Base-by-base conservation (phyloP, 1,140 invertebrate species). In the Ceratosolen solmsi region DNA sequence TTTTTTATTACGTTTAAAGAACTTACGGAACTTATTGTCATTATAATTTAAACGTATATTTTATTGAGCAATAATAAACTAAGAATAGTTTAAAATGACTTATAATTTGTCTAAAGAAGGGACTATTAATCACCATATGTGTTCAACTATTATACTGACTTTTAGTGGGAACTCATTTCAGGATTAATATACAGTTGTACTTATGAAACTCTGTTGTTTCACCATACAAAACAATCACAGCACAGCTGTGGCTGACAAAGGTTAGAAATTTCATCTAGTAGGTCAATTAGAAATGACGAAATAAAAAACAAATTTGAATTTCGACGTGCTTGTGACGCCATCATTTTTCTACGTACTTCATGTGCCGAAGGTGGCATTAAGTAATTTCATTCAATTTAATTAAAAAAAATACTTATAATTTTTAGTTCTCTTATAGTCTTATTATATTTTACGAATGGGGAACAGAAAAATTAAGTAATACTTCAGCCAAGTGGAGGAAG, bases 271-370 rank as follows among this genome's bases (percentile, higher is more conserved):
- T 17, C 38, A 11, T 54, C n/a, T 22, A 27, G 71, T 30, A 25
- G 27, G 17, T 75, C 36, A 30, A 75, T 75, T 58, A 41, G 51
- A 75, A 75, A n/a, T 30, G 17, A n/a, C 11, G n/a, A 22, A 54
- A 54, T 54, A 22, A 54, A 54, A 54, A 54, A 54, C 13, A 54
- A 15, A 33, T 8, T 38, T 58, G 38, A n/a, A 75, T 54, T 54
- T 22, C 20, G 9, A 54, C 5, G 17, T 22, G 20, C 51, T 54
- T 15, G 17, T 20, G 20, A 22, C 11, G 17, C 5, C 51, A 22
- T 54, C 17, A 54, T 54, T 20, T 54, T 46, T 46, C 5, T 46
- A 7, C 5, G 13, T 46, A 46, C 13, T 46, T 46, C 41, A n/a
- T n/a, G n/a, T n/a, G n/a, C n/a, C n/a, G n/a, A n/a, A n/a, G n/a